These are phyloP conservation scores for Aphelinus certus DNA, from an alignment of 1,140 invertebrate genomes.

Conservation along the genomic window DNA sequence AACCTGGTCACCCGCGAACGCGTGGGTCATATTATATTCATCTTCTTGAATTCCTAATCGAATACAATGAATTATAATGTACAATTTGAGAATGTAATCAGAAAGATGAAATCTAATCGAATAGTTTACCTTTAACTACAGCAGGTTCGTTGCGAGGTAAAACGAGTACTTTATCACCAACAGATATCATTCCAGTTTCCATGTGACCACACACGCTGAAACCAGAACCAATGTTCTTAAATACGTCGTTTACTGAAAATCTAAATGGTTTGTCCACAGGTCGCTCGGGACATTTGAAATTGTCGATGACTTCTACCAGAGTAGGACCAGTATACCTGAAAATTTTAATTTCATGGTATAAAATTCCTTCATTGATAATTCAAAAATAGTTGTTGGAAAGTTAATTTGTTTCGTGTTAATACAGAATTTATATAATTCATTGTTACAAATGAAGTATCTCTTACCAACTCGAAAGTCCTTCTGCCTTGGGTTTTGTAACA, in stretches of 20 bases:
- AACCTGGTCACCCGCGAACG: conserved; percentile 95
- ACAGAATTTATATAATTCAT: neutral
- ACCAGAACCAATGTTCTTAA: conserved; percentile 88
- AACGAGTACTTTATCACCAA: conserved; percentile 88
- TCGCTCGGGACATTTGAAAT: conserved; percentile 84
- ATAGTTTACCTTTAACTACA: conserved; percentile 73
- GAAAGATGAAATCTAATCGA: conserved; percentile 15
- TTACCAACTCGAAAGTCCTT: conserved; percentile 69
- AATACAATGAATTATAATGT: conserved; percentile 25
- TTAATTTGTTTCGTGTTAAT: neutral
- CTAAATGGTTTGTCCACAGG: conserved; percentile 90
- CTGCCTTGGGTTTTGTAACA: conserved; percentile 73
- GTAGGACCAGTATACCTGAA: conserved; percentile 61
- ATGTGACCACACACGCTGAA: conserved; percentile 90
- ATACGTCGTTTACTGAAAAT: conserved; percentile 94
- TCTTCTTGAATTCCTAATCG: conserved; percentile 74
- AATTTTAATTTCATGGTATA: conserved; percentile 18
- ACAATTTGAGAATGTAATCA: neutral
- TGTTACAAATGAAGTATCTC: neutral
- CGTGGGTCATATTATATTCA: conserved; percentile 75
- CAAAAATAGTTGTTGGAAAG: too few species aligned
- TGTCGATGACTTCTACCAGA: conserved; percentile 68
- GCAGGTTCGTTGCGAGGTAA: conserved; percentile 86
- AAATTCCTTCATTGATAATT: too few species aligned
- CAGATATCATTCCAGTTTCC: conserved; percentile 87